Evolutionary conservation across 1,140 invertebrate genomes (phyloP).

Genomic region (Drosophila auraria): DNA sequence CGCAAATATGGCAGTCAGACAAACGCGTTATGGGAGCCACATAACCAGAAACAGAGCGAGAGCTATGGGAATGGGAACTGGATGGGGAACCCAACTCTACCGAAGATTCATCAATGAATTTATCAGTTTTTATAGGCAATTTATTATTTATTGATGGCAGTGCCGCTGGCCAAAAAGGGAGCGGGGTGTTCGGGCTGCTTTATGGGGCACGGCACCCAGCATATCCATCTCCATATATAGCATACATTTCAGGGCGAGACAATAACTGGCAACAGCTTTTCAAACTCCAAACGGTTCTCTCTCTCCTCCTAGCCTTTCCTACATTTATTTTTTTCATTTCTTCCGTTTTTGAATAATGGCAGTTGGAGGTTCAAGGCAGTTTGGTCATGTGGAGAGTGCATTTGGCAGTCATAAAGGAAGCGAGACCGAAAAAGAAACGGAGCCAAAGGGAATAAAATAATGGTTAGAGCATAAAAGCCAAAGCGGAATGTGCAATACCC

Average conservation of each 20-base stretch:
- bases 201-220: constrained; percentile 11
- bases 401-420: constrained; percentile 50
- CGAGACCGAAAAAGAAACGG: constrained; percentile 21
- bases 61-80: neutral
- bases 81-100: constrained; percentile 9
- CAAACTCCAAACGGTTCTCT: constrained; percentile 54
- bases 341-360: constrained; percentile 67
- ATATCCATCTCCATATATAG: constrained; percentile 47
- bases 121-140: constrained; percentile 83
- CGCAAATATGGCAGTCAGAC: constrained; percentile 54
- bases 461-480: neutral
- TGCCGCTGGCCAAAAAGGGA: constrained; percentile 11
- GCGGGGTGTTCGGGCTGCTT: neutral
- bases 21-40: constrained; percentile 44
- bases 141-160: constrained; percentile 79
- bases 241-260: constrained; percentile 34
- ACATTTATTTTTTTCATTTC: constrained; percentile 10
- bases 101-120: constrained; percentile 78
- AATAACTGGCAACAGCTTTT: constrained; percentile 57
- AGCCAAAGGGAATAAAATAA: constrained; percentile 39
- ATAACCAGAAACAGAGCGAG: constrained; percentile 6
- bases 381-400: constrained; percentile 48
- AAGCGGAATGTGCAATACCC: constrained; percentile 3
- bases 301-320: neutral
- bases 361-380: constrained; percentile 23